These are phyloP conservation scores for Leptopterna dolabrata DNA, from an alignment of 2,888 invertebrate genomes.

Conservation along the genomic window DNA sequence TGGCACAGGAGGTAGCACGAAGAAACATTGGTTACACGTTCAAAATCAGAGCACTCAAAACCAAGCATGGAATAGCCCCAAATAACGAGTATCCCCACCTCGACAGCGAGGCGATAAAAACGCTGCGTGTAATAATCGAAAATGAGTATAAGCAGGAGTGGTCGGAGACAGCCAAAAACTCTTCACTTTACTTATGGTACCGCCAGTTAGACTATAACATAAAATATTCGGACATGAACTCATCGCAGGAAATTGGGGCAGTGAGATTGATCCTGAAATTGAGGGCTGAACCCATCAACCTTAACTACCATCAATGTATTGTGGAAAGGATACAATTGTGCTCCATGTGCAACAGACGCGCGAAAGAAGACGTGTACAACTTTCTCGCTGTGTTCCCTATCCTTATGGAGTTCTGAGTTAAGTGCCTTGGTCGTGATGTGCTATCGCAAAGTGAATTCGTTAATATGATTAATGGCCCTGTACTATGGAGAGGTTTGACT, in stretches of 20 bases:
- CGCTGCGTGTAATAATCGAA: not conserved
- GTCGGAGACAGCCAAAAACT: not conserved
- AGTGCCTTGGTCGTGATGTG: not conserved
- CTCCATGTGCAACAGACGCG: not conserved
- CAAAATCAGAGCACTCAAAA: not conserved
- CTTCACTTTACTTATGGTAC: conserved; percentile 1
- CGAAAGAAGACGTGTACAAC: not conserved
- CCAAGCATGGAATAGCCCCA: not conserved
- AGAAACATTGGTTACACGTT: not conserved
- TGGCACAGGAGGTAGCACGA: not conserved
- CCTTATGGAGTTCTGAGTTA: not conserved
- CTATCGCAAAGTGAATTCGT: not conserved
- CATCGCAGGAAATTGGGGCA: not conserved
- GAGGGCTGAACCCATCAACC: not conserved
- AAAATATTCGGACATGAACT: not conserved
- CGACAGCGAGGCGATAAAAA: not conserved
- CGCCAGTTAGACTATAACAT: not conserved
- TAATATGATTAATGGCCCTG: not conserved
- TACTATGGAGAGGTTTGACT: too few relatives aligned
- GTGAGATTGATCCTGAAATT: not conserved
- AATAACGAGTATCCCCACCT: not conserved
- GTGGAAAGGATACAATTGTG: not conserved
- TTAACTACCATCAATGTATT: not conserved
- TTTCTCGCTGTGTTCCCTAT: not conserved
- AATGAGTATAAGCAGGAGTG: not conserved